Conservation (phyloP, 2,113 vertebrate genomes). For the Cyanocitta stelleri region DNA sequence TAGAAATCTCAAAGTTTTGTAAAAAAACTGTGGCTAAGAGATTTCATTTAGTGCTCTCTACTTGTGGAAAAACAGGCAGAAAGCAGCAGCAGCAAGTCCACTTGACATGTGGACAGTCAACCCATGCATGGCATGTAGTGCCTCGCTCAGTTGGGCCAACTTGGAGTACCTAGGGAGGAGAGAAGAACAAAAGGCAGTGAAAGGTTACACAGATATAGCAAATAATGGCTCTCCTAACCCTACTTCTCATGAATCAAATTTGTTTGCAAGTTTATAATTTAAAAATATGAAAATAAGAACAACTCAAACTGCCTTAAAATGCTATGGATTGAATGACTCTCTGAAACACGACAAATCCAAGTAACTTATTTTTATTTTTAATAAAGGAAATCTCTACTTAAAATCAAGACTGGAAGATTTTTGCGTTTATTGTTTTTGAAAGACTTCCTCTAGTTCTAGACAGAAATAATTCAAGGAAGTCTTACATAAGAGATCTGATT, state of each 20-base stretch:
- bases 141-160: not conserved
- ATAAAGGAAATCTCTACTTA: conserved; percentile 29
- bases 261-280: not conserved
- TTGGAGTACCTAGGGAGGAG: not conserved
- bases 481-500: conserved; percentile 23
- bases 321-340: not conserved
- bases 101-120: not conserved
- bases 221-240: not conserved
- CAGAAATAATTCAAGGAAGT: conserved; percentile 57
- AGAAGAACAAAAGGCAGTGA: not conserved
- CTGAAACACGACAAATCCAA: not conserved
- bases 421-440: conserved; percentile 27
- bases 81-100: not conserved
- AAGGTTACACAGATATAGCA: not conserved
- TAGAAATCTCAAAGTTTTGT: not conserved
- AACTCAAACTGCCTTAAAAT: not conserved
- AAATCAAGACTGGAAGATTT: conserved; percentile 23
- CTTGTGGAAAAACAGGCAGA: not conserved
- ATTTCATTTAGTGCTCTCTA: not conserved
- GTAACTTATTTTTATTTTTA: not conserved
- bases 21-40: not conserved
- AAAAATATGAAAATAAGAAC: not conserved
- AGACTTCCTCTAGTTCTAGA: conserved; percentile 20
- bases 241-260: not conserved
- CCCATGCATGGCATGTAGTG: not conserved